phyloP scores from a whole-genome alignment of 2,797 vertebrate species.

The Miopithecus talapoin region DNA sequence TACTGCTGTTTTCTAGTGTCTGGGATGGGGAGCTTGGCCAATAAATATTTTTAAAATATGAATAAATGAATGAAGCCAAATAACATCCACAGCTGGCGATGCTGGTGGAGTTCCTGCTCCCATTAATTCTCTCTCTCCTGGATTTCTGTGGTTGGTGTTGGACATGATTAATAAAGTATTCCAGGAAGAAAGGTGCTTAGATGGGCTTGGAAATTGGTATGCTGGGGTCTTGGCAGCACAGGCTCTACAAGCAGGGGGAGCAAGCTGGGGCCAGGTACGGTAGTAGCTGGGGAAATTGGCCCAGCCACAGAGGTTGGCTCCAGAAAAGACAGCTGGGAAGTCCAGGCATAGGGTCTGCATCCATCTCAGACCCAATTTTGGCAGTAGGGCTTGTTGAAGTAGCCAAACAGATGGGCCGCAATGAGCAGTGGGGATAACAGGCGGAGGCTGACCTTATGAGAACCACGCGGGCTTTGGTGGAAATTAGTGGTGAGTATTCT shows the following conservation, averaged over 20 bases:
- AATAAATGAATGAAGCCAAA: background rate
- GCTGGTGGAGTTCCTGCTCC: too few species aligned
- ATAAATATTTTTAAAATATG: constrained; percentile 5
- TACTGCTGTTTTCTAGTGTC: background rate
- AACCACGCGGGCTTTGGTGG: background rate
- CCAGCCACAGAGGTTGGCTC: background rate
- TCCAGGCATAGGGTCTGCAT: background rate
- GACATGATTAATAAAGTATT: background rate
- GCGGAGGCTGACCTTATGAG: background rate
- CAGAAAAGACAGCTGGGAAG: background rate
- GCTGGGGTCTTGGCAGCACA: background rate
- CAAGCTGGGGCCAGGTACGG: background rate
- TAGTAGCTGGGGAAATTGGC: background rate
- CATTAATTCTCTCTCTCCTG: background rate
- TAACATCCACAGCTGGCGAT: background rate
- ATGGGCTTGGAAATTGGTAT: background rate
- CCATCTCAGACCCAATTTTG: background rate
- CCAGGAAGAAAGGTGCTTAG: background rate
- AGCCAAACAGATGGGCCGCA: background rate
- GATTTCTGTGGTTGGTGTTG: background rate
- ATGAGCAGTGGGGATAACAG: background rate
- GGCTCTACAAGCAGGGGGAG: background rate
- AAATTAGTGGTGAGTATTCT: background rate
- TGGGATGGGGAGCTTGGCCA: background rate
- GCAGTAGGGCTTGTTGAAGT: background rate